phyloP scores from a whole-genome alignment of 2,113 vertebrate species.

The Coptodon rendalli region DNA sequence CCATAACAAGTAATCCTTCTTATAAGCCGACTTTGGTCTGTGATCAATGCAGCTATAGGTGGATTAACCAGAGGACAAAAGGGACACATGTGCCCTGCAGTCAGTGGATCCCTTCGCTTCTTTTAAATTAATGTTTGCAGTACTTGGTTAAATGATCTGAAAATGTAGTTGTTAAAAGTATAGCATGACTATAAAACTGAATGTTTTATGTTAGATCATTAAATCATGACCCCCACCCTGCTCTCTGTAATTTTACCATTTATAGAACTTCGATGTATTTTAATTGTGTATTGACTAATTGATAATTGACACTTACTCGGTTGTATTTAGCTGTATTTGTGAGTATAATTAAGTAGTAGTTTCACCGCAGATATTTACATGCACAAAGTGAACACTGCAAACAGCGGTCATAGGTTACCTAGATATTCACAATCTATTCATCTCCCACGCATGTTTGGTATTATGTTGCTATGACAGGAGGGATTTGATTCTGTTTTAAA shows the following conservation, averaged over 20 bases:
- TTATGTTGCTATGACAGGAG: neutral
- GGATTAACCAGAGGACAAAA: neutral
- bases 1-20: neutral
- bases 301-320: neutral
- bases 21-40: neutral
- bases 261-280: neutral
- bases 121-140: neutral
- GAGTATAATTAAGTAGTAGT: neutral
- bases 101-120: fast-evolving
- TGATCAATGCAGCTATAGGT: neutral
- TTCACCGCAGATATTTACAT: neutral
- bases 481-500: neutral
- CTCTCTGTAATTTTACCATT: neutral
- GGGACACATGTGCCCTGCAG: neutral
- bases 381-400: neutral
- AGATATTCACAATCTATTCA: neutral
- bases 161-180: neutral
- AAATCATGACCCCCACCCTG: fast-evolving
- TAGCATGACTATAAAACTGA: neutral
- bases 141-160: neutral
- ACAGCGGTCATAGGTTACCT: neutral
- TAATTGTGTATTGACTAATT: neutral
- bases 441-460: neutral
- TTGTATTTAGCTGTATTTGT: neutral
- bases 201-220: neutral